These are phyloP conservation scores for Chionodraco myersi DNA, from an alignment of 2,113 vertebrate genomes.

Conservation along the genomic window DNA sequence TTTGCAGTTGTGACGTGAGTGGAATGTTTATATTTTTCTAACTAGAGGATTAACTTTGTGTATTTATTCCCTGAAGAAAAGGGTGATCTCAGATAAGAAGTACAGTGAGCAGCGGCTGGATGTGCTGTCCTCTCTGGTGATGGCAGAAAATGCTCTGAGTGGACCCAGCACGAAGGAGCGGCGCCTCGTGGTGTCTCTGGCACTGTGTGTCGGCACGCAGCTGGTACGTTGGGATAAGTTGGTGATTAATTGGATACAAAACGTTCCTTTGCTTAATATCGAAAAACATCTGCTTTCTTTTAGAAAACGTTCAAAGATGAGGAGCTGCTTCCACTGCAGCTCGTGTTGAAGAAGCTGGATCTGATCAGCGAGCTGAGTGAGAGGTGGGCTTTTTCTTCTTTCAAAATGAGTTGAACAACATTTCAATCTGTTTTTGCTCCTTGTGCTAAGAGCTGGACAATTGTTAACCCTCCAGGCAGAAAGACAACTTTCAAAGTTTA, in stretches of 20 bases:
- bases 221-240: slow-evolving; percentile 85
- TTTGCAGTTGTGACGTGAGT: background rate
- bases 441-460: background rate
- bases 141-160: slow-evolving; percentile 94
- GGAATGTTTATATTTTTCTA: background rate
- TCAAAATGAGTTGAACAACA: background rate
- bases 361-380: slow-evolving; percentile 96
- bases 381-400: slow-evolving; percentile 70
- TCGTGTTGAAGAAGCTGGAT: slow-evolving; percentile 96
- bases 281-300: background rate
- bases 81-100: slow-evolving; percentile 98
- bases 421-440: background rate
- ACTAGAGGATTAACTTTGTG: background rate
- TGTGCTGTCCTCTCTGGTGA: slow-evolving; percentile 94
- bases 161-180: slow-evolving; percentile 96
- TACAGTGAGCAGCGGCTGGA: slow-evolving; percentile 98
- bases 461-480: background rate
- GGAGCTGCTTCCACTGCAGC: slow-evolving; percentile 92
- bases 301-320: slow-evolving; percentile 99
- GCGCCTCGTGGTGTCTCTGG: slow-evolving; percentile 91
- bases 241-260: background rate
- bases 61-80: slow-evolving; percentile 86
- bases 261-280: no score
- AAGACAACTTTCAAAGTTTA: background rate
- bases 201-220: slow-evolving; percentile 95